phyloP scores from a whole-genome alignment of 2,888 invertebrate genomes.

The Diarsia brunnea region DNA sequence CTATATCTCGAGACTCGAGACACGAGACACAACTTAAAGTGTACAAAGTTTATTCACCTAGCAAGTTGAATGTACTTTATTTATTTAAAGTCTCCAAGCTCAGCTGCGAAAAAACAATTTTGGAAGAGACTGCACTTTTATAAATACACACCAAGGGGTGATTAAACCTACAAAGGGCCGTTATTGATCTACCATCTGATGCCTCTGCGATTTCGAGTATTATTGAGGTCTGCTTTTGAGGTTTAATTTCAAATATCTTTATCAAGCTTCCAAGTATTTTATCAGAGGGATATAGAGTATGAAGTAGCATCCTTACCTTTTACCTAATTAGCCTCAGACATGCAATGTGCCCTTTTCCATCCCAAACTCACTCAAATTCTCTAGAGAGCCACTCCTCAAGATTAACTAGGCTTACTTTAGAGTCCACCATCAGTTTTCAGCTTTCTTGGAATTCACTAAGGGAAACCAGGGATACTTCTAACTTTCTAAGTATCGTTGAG shows the following conservation, averaged over 20 bases:
- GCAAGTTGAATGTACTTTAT: constrained; percentile 54
- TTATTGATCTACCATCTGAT: constrained; percentile 34
- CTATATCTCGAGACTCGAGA: constrained; percentile 21
- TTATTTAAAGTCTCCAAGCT: constrained; percentile 32
- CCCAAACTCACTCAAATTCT: constrained; percentile 4
- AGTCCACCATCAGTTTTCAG: constrained; percentile 12
- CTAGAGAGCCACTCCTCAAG: constrained; percentile 21
- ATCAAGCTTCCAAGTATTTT: background rate
- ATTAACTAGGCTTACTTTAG: constrained; percentile 29
- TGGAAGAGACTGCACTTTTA: constrained; percentile 38
- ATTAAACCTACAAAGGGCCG: constrained; percentile 17
- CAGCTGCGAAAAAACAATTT: constrained; percentile 34
- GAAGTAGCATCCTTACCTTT: background rate
- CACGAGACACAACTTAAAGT: constrained; percentile 19
- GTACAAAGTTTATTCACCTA: constrained; percentile 40
- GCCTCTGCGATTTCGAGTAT: background rate
- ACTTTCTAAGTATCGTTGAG: constrained; percentile 6
- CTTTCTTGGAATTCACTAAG: constrained; percentile 13
- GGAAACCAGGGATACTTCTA: background rate
- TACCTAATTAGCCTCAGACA: constrained; percentile 17
- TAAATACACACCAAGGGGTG: constrained; percentile 20
- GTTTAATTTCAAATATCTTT: background rate
- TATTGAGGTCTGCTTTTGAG: background rate
- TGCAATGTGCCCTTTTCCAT: constrained; percentile 2
- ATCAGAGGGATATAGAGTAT: background rate